Evolutionary conservation across 2,113 vertebrate species (phyloP).

Genomic region (Protomyctophum bolini): DNA sequence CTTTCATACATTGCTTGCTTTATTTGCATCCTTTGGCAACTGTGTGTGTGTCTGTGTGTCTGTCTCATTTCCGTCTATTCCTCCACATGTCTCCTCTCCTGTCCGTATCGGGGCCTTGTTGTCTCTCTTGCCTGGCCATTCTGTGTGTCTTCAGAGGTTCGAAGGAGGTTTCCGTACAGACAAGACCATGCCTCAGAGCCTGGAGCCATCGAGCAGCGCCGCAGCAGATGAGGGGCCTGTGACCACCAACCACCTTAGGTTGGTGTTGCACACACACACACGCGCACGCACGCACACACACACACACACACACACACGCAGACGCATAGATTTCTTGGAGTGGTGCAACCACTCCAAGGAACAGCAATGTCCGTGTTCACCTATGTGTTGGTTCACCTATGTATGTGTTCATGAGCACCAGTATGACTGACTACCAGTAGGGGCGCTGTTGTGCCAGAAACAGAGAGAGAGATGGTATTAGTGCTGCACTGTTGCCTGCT

Average conservation of each 20-base stretch:
- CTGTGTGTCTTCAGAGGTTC: constrained; percentile 83
- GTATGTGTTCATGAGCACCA: no score
- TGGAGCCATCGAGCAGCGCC: constrained; percentile 91
- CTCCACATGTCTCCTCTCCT: constrained; percentile 36
- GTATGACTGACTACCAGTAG: no score
- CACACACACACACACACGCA: no score
- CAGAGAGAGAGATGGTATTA: no score
- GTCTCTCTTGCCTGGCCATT: constrained; percentile 2
- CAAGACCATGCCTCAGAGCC: constrained; percentile 91
- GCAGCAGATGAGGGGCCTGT: constrained; percentile 77
- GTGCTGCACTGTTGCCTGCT: no score
- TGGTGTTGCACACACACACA: constrained; percentile 35
- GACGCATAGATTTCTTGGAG: no score
- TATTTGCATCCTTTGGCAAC: background rate
- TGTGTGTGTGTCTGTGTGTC: background rate
- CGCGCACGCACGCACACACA: background rate
- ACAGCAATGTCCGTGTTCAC: no score
- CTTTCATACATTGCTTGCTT: background rate
- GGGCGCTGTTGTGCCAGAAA: no score
- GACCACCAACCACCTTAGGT: constrained; percentile 92
- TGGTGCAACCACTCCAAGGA: no score
- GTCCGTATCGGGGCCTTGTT: constrained; percentile 5
- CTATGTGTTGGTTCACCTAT: no score
- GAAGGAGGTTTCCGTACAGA: constrained; percentile 91
- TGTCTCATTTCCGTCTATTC: constrained; percentile 21